Percentiles rank a stretch among this genome's conserved stretches.
Evolutionary conservation across 2,113 vertebrate species (phyloP).

Genomic region (Neoarius graeffei): DNA sequence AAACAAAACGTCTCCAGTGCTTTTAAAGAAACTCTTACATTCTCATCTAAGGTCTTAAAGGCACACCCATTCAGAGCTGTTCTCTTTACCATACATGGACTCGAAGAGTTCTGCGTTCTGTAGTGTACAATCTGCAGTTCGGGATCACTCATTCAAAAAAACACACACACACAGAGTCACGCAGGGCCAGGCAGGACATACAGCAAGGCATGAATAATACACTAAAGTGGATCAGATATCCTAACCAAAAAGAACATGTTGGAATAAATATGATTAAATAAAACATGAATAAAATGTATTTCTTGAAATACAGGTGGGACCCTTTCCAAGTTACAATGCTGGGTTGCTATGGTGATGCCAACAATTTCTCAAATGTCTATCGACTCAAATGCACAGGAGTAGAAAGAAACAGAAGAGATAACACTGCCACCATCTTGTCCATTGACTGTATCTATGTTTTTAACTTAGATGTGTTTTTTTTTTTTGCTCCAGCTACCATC

Average conservation of each 20-base stretch:
- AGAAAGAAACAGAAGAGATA: neutral
- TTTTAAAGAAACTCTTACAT: neutral
- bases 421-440: neutral
- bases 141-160: neutral
- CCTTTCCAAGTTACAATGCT: neutral
- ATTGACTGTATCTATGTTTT: neutral
- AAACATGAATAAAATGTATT: neutral
- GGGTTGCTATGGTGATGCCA: neutral
- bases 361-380: neutral
- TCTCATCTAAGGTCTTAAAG: neutral
- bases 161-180: neutral
- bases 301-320: constrained; percentile 1
- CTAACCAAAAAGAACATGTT: neutral
- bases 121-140: neutral
- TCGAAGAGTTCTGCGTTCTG: neutral
- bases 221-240: neutral
- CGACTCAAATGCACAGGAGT: neutral
- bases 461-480: neutral
- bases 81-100: neutral
- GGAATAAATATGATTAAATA: neutral
- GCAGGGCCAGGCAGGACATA: neutral
- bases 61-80: neutral
- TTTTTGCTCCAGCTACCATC: neutral
- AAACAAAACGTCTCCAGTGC: neutral
- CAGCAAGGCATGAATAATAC: neutral